These are phyloP conservation scores for Willowsia nigromaculata DNA, from an alignment of 2,888 invertebrate species.

Conservation along the genomic window DNA sequence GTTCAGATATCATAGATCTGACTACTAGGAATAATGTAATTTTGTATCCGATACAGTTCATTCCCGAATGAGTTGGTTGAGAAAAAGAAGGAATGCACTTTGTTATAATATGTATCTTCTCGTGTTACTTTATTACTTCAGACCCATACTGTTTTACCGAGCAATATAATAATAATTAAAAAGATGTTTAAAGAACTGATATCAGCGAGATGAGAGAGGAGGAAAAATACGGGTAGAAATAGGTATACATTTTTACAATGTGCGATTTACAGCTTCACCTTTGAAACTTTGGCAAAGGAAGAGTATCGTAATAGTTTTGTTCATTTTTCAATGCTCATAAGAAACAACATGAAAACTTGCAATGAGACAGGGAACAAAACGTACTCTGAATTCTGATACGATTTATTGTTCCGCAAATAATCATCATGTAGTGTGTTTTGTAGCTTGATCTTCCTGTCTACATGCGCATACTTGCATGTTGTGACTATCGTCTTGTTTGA, in stretches of 20 bases:
- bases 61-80: neutral
- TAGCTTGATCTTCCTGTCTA: neutral
- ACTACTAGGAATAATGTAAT: neutral
- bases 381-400: constrained; percentile 33
- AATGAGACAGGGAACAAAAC: constrained; percentile 9
- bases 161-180: constrained; percentile 45
- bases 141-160: neutral
- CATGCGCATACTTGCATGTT: neutral
- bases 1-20: too few relatives aligned
- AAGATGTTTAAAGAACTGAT: constrained; percentile 41
- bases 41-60: neutral
- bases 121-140: neutral
- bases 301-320: constrained; percentile 29
- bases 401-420: constrained; percentile 58
- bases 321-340: neutral
- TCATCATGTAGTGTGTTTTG: neutral
- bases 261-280: constrained; percentile 65
- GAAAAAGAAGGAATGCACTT: neutral
- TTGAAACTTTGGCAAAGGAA: constrained; percentile 10
- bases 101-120: neutral
- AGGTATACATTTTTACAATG: constrained; percentile 45
- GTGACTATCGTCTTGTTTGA: constrained; percentile 30
- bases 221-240: neutral
- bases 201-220: neutral
- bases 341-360: neutral